Evolutionary conservation across 2,113 vertebrate species (phyloP).

Genomic region (Pseudopodoces humilis): DNA sequence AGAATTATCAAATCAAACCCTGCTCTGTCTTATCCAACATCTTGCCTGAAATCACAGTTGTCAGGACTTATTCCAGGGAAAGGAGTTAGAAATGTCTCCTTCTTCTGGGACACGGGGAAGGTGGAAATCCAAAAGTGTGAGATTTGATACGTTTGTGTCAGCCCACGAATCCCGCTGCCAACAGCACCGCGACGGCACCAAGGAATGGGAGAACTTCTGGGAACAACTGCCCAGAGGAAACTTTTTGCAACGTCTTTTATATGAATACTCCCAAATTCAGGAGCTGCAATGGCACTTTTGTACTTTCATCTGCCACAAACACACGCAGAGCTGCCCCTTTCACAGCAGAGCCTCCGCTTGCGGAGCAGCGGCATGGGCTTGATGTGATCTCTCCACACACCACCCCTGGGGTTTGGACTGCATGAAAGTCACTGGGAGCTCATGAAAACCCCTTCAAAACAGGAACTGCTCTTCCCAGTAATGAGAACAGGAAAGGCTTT

Average conservation of each 20-base stretch:
- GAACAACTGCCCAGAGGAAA: neutral
- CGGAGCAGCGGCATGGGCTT: neutral
- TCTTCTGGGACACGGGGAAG: neutral
- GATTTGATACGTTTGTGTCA: neutral
- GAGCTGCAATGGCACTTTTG: fast-evolving
- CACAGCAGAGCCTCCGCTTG: neutral
- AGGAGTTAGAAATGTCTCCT: neutral
- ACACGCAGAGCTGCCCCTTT: fast-evolving
- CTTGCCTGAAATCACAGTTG: neutral
- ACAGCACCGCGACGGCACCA: fast-evolving
- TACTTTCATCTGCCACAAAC: fast-evolving
- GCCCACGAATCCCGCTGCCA: fast-evolving
- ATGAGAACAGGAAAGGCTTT: neutral
- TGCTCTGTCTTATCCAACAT: neutral
- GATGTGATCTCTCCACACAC: neutral
- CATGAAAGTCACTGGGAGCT: neutral
- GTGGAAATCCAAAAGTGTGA: neutral
- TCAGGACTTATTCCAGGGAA: neutral
- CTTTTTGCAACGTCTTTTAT: fast-evolving
- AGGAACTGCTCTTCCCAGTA: neutral
- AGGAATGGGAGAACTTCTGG: neutral
- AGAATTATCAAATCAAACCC: neutral
- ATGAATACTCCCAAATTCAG: neutral
- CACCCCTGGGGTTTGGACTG: neutral
- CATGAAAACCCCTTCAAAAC: neutral